Conservation (phyloP, 2,113 vertebrate species). For the Pelvicachromis taeniatus region DNA sequence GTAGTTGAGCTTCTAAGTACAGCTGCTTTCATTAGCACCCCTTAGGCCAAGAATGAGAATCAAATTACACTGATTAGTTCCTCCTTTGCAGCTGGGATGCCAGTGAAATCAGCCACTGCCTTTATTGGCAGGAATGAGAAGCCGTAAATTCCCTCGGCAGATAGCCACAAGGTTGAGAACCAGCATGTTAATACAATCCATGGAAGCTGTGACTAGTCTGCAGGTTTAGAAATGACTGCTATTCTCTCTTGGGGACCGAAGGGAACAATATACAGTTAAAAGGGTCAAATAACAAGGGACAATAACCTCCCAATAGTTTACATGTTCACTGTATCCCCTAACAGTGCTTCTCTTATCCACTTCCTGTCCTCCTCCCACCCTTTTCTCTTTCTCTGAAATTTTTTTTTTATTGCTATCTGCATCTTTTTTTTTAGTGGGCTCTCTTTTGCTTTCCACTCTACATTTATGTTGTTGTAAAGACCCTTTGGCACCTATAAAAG, state of each 20-base stretch:
- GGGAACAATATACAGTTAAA: constrained; percentile 41
- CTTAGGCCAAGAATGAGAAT: not conserved
- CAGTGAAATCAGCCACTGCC: not conserved
- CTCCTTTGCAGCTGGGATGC: not conserved
- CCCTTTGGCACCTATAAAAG: not conserved
- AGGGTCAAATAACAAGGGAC: not conserved
- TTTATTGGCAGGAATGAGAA: not conserved
- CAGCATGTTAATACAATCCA: constrained; percentile 28
- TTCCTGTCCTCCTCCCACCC: not conserved
- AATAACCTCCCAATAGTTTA: not conserved
- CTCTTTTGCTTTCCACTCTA: not conserved
- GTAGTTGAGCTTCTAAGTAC: not conserved
- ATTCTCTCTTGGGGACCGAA: not conserved
- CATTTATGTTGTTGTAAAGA: not conserved
- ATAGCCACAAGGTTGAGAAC: not conserved
- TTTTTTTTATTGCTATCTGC: not conserved
- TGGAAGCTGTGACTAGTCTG: constrained; percentile 39
- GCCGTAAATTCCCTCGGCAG: not conserved
- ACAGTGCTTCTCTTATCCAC: not conserved
- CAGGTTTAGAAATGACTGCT: constrained; percentile 12
- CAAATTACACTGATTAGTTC: not conserved
- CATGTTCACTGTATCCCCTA: not conserved
- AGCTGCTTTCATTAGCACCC: not conserved
- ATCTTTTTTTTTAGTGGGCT: not conserved
- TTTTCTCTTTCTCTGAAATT: not conserved